Conservation (phyloP, 1,140 invertebrate genomes). For the Drosophila burlai region DNA sequence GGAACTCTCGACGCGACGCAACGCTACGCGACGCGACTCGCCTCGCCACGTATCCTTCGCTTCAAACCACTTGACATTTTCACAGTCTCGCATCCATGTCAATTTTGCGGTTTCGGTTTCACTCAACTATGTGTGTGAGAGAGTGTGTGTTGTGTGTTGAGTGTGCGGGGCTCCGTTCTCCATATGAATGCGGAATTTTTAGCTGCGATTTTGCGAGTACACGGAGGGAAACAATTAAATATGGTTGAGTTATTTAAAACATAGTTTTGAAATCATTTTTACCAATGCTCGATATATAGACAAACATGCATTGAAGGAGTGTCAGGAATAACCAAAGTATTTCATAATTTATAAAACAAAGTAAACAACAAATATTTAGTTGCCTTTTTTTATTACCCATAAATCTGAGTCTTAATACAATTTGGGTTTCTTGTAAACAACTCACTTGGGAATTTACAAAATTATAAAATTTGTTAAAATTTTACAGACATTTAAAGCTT, state of each 20-base stretch:
- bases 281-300: neutral
- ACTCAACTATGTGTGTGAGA: slow-evolving; percentile 44
- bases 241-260: neutral
- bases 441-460: neutral
- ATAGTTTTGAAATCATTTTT: neutral
- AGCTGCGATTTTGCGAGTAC: slow-evolving; percentile 39
- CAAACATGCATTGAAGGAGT: neutral
- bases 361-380: neutral
- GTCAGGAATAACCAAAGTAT: neutral
- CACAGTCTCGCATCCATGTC: slow-evolving; percentile 78
- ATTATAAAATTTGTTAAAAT: neutral
- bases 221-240: slow-evolving; percentile 13
- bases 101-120: slow-evolving; percentile 80
- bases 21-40: neutral
- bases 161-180: slow-evolving; percentile 19
- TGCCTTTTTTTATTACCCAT: neutral
- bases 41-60: slow-evolving; percentile 43
- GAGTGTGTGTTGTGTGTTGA: neutral
- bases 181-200: slow-evolving; percentile 41
- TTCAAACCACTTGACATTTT: slow-evolving; percentile 78
- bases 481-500: neutral
- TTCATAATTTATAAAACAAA: neutral
- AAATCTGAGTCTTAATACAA: neutral
- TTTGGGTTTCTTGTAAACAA: neutral
- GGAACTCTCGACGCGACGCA: slow-evolving; percentile 1